phyloP scores from a whole-genome alignment of 2,113 vertebrate species.

The Dicerorhinus sumatrensis region DNA sequence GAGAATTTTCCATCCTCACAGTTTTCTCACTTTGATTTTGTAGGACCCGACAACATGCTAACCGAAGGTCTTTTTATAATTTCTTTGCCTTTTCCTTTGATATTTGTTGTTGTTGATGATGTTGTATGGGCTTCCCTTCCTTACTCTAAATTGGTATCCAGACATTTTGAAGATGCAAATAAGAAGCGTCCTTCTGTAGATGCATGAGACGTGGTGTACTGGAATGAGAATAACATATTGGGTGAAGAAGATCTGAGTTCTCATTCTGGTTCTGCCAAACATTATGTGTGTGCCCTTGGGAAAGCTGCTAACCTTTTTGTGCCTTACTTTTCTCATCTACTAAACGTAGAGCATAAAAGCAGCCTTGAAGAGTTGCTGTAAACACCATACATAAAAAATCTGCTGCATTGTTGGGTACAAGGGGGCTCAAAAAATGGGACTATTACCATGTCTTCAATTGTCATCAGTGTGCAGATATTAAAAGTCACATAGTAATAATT shows the following conservation, averaged over 20 bases:
- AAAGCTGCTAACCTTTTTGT: not conserved
- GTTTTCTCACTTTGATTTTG: slow-evolving; percentile 43
- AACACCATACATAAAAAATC: not conserved
- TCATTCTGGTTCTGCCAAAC: not conserved
- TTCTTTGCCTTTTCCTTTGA: slow-evolving; percentile 39
- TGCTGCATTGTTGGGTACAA: not conserved
- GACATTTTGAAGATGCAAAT: not conserved
- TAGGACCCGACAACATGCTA: not conserved
- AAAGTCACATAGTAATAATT: not conserved
- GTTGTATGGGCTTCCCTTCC: not conserved
- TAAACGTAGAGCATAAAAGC: not conserved
- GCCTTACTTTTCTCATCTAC: not conserved
- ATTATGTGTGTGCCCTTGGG: not conserved
- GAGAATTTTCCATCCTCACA: slow-evolving; percentile 17
- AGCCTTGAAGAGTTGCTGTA: not conserved
- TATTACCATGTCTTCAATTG: not conserved
- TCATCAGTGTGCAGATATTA: not conserved
- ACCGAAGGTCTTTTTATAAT: not conserved
- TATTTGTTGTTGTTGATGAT: not conserved
- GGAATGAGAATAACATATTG: not conserved
- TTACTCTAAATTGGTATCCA: not conserved
- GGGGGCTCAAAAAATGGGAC: not conserved
- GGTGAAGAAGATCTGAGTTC: not conserved
- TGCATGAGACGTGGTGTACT: not conserved
- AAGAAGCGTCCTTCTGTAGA: not conserved